These are phyloP conservation scores for Rosalia funebris DNA, from an alignment of 2,888 invertebrate genomes.

Conservation along the genomic window DNA sequence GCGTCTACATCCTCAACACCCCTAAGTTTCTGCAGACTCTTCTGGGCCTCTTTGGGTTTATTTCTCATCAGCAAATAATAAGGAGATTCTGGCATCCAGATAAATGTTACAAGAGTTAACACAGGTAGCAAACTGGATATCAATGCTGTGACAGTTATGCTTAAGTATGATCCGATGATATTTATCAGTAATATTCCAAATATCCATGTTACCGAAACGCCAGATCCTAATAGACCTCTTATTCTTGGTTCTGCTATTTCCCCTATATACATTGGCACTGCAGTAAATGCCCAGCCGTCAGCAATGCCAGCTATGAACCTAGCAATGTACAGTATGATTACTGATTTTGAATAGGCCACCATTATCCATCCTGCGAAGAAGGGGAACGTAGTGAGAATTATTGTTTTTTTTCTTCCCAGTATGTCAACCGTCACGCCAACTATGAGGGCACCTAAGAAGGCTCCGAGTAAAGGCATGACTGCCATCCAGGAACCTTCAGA, in stretches of 20 bases:
- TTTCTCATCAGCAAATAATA: conserved; percentile 64
- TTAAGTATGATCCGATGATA: conserved; percentile 63
- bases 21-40: conserved; percentile 65
- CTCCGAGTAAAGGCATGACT: conserved; percentile 74
- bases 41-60: conserved; percentile 64
- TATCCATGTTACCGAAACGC: conserved; percentile 68
- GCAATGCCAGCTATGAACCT: conserved; percentile 72
- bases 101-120: conserved; percentile 63
- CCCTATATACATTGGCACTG: conserved; percentile 70
- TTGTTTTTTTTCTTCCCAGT: conserved; percentile 73
- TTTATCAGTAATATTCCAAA: conserved; percentile 68
- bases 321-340: conserved; percentile 67
- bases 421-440: conserved; percentile 74
- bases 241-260: conserved; percentile 70
- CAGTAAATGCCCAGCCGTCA: conserved; percentile 61
- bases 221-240: conserved; percentile 68
- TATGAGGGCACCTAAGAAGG: conserved; percentile 71
- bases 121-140: conserved; percentile 65
- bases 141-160: conserved; percentile 66
- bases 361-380: conserved; percentile 73
- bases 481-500: conserved; percentile 73
- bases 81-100: conserved; percentile 71
- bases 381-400: conserved; percentile 69
- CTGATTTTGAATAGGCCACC: conserved; percentile 69
- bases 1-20: conserved; percentile 65